phyloP scores from a whole-genome alignment of 2,113 vertebrate species.

The Alosa alosa region DNA sequence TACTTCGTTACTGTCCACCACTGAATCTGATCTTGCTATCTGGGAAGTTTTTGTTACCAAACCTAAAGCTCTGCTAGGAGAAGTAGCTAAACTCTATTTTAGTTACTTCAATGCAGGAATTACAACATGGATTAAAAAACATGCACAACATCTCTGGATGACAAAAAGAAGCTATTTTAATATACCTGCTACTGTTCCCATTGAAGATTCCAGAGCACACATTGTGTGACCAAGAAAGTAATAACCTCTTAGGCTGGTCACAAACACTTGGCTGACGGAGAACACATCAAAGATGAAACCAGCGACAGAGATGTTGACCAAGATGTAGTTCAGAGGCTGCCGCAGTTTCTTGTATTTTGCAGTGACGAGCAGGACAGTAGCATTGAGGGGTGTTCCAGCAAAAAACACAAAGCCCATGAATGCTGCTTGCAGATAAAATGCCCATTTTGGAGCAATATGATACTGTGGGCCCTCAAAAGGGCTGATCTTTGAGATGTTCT shows the following conservation, averaged over 20 bases:
- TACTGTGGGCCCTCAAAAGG: conserved; percentile 83
- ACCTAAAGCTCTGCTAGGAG: background rate
- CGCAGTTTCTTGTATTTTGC: conserved; percentile 78
- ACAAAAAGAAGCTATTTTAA: background rate
- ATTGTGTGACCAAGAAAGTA: conserved; percentile 71
- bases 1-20: no score
- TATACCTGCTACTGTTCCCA: conserved; percentile 64
- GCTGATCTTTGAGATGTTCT: conserved; percentile 69
- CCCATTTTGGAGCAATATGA: conserved; percentile 78
- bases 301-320: conserved; percentile 76
- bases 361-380: conserved; percentile 72
- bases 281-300: conserved; percentile 73
- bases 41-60: background rate
- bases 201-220: conserved; percentile 71
- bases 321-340: conserved; percentile 81
- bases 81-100: background rate
- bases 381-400: conserved; percentile 71
- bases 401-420: conserved; percentile 81
- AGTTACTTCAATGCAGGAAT: background rate
- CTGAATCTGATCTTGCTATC: no score
- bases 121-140: background rate
- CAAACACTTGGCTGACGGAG: conserved; percentile 75
- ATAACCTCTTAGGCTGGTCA: conserved; percentile 71
- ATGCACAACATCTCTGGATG: background rate
- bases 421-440: conserved; percentile 74